Percentiles rank a stretch among this genome's conserved stretches.
Conservation (phyloP, 2,797 vertebrate genomes). For the Sylvia borin region DNA sequence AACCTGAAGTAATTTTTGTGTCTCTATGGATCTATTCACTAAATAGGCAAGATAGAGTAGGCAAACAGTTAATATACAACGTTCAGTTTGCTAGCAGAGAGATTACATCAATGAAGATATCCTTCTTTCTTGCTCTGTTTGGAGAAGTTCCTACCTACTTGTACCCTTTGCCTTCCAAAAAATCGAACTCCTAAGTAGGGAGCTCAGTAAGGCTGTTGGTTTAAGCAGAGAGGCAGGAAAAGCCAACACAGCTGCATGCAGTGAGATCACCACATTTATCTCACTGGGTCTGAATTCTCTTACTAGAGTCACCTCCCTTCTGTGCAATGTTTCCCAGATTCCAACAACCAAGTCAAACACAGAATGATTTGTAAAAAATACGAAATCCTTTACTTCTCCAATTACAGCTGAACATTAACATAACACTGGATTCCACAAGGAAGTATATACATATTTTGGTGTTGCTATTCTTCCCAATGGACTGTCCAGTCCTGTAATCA, state of each 20-base stretch:
- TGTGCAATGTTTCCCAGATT: constrained; percentile 7
- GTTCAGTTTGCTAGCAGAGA: not conserved
- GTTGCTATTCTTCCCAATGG: not conserved
- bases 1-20: not conserved
- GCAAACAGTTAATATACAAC: not conserved
- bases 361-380: not conserved
- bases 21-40: not conserved
- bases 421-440: not conserved
- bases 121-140: not conserved
- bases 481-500: not conserved
- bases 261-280: constrained; percentile 65
- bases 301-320: constrained; percentile 43
- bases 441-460: not conserved
- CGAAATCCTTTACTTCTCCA: not conserved
- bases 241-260: constrained; percentile 48
- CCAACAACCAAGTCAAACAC: not conserved
- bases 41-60: not conserved
- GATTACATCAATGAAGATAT: not conserved
- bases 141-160: not conserved
- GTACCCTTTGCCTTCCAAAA: not conserved
- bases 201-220: not conserved
- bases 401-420: not conserved
- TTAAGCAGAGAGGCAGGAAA: constrained; percentile 33
- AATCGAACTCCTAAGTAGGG: not conserved
- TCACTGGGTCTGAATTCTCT: constrained; percentile 48